Conservation (phyloP, 2,888 invertebrate genomes). For the Eristalis intricaria region DNA sequence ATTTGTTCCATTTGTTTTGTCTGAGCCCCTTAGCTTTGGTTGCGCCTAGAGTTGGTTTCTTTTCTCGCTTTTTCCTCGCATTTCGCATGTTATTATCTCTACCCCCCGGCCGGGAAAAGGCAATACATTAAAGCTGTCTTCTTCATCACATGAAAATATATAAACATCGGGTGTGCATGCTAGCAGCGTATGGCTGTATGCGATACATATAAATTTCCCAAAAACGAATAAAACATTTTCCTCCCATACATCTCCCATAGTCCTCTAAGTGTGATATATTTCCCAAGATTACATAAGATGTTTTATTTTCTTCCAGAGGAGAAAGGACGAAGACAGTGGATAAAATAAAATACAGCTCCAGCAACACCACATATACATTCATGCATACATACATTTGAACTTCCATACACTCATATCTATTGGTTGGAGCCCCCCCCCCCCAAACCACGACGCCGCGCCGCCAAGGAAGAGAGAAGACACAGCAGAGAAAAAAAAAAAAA, state of each 20-base stretch:
- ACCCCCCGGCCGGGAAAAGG: conserved; percentile 3
- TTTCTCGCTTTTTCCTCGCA: conserved; percentile 26
- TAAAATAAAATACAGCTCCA: conserved; percentile 62
- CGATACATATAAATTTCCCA: conserved; percentile 79
- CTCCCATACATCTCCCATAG: conserved; percentile 73
- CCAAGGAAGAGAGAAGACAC: conserved; percentile 31
- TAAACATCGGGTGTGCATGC: conserved; percentile 73
- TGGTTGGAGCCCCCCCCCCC: conserved; percentile 38
- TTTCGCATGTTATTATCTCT: conserved; percentile 50
- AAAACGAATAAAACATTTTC: conserved; percentile 81
- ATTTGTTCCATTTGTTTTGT: conserved; percentile 63
- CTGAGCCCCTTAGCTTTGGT: conserved; percentile 18
- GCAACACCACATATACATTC: conserved; percentile 18
- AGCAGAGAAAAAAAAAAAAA: conserved; percentile 26
- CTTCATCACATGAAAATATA: conserved; percentile 52
- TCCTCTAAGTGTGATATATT: conserved; percentile 82
- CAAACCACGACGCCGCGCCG: conserved; percentile 26
- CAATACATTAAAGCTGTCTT: conserved; percentile 69
- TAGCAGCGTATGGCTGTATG: conserved; percentile 63
- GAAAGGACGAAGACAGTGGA: conserved; percentile 68
- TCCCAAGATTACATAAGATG: conserved; percentile 81
- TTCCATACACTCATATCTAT: background rate
- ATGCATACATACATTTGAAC: conserved; percentile 1
- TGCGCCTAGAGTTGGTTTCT: conserved; percentile 23
- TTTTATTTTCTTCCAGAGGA: conserved; percentile 75